Evolutionary conservation across 2,888 invertebrate species (phyloP).

Genomic region (Drosophila neonasuta): DNA sequence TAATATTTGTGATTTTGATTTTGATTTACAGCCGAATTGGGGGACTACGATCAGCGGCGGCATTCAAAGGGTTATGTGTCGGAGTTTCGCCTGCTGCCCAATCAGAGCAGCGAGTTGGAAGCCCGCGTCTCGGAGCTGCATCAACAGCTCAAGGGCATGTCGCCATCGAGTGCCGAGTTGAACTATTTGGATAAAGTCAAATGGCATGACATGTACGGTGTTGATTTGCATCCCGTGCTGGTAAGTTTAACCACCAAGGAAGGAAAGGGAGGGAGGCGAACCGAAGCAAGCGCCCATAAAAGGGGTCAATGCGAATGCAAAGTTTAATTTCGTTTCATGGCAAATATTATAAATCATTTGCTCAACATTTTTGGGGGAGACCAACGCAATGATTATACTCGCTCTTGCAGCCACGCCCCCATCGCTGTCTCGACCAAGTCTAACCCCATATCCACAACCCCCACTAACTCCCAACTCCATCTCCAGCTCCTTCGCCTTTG

Average conservation of each 20-base stretch:
- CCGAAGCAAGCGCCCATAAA: slow-evolving; percentile 36
- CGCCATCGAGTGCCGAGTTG: slow-evolving; percentile 94
- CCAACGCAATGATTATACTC: slow-evolving; percentile 61
- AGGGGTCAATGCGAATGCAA: slow-evolving; percentile 70
- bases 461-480: neutral
- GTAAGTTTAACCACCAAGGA: slow-evolving; percentile 84
- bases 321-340: slow-evolving; percentile 76
- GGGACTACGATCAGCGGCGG: slow-evolving; percentile 94
- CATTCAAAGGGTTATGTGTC: slow-evolving; percentile 96
- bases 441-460: slow-evolving; percentile 34
- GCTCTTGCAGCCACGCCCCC: slow-evolving; percentile 22
- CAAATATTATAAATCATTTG: slow-evolving; percentile 77
- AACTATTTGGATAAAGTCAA: slow-evolving; percentile 98
- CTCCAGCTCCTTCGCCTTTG: slow-evolving; percentile 9
- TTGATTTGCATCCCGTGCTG: slow-evolving; percentile 97
- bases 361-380: slow-evolving; percentile 46
- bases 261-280: neutral
- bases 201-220: slow-evolving; percentile 99
- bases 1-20: slow-evolving; percentile 6
- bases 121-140: slow-evolving; percentile 93
- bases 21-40: slow-evolving; percentile 91
- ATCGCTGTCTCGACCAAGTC: slow-evolving; percentile 39
- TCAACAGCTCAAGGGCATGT: slow-evolving; percentile 88
- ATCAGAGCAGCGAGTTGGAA: slow-evolving; percentile 96
- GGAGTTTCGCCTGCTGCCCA: slow-evolving; percentile 95